These are phyloP conservation scores for Platygyra sinensis DNA, from an alignment of 64 coral and sea anemone species.

Conservation along the genomic window DNA sequence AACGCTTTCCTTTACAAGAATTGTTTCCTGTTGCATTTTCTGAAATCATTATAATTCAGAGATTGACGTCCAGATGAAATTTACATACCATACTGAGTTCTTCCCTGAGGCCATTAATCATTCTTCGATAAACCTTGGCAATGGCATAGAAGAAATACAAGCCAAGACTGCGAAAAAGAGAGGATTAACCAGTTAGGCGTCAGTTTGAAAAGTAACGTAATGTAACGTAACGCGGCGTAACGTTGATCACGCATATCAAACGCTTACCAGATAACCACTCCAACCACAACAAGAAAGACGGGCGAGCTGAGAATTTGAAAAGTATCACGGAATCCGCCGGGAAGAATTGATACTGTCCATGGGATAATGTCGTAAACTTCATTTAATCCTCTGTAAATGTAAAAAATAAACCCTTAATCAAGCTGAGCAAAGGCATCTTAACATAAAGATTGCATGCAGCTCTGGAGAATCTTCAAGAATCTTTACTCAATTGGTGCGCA, in stretches of 20 bases:
- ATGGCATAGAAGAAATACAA: slow-evolving; percentile 92
- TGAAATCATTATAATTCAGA: no score
- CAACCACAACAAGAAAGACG: slow-evolving; percentile 77
- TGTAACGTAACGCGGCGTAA: background rate
- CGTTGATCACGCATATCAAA: background rate
- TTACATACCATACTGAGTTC: slow-evolving; percentile 72
- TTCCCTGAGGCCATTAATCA: slow-evolving; percentile 73
- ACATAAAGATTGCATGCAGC: no score
- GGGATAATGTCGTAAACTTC: slow-evolving; percentile 80
- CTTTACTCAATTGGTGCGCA: no score
- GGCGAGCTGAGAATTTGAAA: slow-evolving; percentile 65
- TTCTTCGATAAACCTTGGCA: slow-evolving; percentile 79
- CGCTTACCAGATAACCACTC: slow-evolving; percentile 82
- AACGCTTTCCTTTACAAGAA: no score
- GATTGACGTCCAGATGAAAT: background rate
- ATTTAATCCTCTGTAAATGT: slow-evolving; percentile 45
- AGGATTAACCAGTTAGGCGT: background rate
- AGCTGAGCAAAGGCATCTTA: background rate
- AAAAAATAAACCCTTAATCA: background rate
- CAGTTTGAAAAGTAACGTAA: background rate
- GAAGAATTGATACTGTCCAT: slow-evolving; percentile 61
- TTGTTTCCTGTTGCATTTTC: no score
- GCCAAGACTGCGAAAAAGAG: slow-evolving; percentile 63
- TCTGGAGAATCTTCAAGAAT: no score
- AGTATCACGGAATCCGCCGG: slow-evolving; percentile 47